Base-by-base conservation (phyloP, 1,140 invertebrate genomes). In the Ectropis grisescens region DNA sequence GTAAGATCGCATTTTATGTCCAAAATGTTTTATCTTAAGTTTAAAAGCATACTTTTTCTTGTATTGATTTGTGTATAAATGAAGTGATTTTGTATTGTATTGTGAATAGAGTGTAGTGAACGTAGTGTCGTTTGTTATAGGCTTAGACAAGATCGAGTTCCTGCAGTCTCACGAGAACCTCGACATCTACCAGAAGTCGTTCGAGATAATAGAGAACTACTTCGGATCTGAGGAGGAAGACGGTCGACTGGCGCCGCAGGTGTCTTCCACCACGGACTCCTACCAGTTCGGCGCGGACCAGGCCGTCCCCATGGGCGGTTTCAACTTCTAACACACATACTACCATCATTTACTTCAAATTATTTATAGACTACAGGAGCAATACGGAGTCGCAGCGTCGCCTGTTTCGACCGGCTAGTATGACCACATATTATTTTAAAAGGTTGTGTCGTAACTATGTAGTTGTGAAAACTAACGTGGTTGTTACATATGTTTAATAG, bases 71-170 rank as follows among this genome's bases (percentile, higher is more conserved):
- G n/a, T n/a, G n/a, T n/a, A n/a, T n/a, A n/a, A n/a, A n/a, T n/a
- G n/a, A n/a, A n/a, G n/a, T n/a, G n/a, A n/a, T n/a, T n/a, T n/a
- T n/a, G n/a, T n/a, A n/a, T n/a, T n/a, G n/a, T n/a, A n/a, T n/a
- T n/a, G n/a, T n/a, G n/a, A n/a, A n/a, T n/a, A n/a, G n/a, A n/a
- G n/a, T n/a, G n/a, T n/a, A n/a, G n/a, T n/a, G n/a, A n/a, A n/a
- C n/a, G n/a, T n/a, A n/a, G n/a, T n/a, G n/a, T n/a, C n/a, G n/a
- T 29, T 39, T 31, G 2, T 54, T 65, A 9, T 53, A 95, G 96
- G 96, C 57, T 83, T 99, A 57, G 96, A 98, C 59, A 98, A 98
- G 84, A 98, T 99, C 41, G 97, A 99, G 83, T 96, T 93, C 74
- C 84, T 98, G 3, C 97, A 98, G 81, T 95, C 94, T 8, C 96